Conservation (phyloP, 2,113 vertebrate species). For the Semicossyphus pulcher region DNA sequence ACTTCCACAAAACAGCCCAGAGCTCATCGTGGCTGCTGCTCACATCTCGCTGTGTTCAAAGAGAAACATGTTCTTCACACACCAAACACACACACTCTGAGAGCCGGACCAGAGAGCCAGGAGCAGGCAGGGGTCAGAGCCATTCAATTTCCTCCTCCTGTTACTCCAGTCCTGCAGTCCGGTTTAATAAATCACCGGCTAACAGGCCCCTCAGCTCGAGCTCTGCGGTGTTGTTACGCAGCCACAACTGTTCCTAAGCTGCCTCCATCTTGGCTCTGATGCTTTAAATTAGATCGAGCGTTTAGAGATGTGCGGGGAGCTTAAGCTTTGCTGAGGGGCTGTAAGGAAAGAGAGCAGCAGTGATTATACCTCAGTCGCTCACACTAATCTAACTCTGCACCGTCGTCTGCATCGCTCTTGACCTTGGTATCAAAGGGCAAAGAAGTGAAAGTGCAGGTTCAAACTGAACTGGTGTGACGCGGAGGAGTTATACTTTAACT, state of each 20-base stretch:
- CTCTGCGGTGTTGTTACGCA: slow-evolving; percentile 38
- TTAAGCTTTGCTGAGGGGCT: slow-evolving; percentile 42
- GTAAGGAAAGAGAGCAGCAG: slow-evolving; percentile 7
- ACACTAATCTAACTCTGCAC: background rate
- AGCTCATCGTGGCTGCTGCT: slow-evolving; percentile 3
- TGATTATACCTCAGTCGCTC: slow-evolving; percentile 14
- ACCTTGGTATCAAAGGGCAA: background rate
- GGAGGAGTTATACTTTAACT: too few species aligned
- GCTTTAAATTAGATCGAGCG: slow-evolving; percentile 58
- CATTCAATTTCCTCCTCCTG: slow-evolving; percentile 59
- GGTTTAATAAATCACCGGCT: slow-evolving; percentile 64
- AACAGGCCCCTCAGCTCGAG: slow-evolving; percentile 44
- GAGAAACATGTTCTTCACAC: background rate
- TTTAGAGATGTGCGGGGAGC: slow-evolving; percentile 51
- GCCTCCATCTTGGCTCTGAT: slow-evolving; percentile 42
- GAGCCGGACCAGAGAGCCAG: slow-evolving; percentile 6
- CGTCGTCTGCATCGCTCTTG: background rate
- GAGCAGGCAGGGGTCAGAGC: slow-evolving; percentile 51
- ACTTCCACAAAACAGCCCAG: background rate
- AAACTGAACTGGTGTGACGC: background rate
- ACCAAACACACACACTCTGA: slow-evolving; percentile 2
- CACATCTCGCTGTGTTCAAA: slow-evolving; percentile 16
- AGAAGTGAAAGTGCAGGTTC: background rate
- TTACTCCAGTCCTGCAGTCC: slow-evolving; percentile 33
- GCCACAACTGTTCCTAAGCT: slow-evolving; percentile 30